Evolutionary conservation across 2,797 vertebrate genomes (phyloP), one percentile per base, ranked within the genome.

Genomic region (Agapornis canus): DNA sequence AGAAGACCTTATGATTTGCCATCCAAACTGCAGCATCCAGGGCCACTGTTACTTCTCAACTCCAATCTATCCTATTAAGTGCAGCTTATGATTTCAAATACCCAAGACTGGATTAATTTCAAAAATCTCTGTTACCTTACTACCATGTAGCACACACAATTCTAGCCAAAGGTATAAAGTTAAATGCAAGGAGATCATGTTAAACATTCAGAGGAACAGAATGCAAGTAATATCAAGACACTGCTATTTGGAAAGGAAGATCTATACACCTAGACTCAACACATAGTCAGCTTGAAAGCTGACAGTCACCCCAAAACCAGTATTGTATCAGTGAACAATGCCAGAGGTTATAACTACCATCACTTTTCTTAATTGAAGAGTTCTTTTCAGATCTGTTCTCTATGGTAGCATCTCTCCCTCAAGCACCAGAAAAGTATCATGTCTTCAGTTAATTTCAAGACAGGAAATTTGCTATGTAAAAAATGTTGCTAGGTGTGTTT

Each of bases 141-240:
- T n/a, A 65, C 11, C 13, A 14, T 0, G 0, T 1, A 60, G 20
- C 29, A 63, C 2, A 4, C 31, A 63, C 27, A 81, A 49, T 18
- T 77, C 49, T 54, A 90, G 51, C 35, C 49, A 54, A 64, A 82
- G 12, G 23, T 32, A 73, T 18, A 56, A 63, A 64, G 66, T 40
- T 39, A 32, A 64, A 31, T 2, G 8, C 6, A 21, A 92, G 42
- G 17, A 83, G 27, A 57, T n/a, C 25, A 21, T 2, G 10, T 59
- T 32, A 65, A 64, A 52, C 37, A 42, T 69, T 47, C 32, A 49
- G 32, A 71, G 17, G 31, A 80, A 82, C 21, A 66, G 52, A 70
- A 66, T 5, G 13, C 16, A 59, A 68, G 43, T 12, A 23, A 26
- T 10, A 88, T 18, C 20, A 51, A 72, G 18, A 45, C 37, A 37